These are phyloP conservation scores for Puffinus mauretanicus DNA, from an alignment of 2,113 vertebrate species.

Conservation along the genomic window DNA sequence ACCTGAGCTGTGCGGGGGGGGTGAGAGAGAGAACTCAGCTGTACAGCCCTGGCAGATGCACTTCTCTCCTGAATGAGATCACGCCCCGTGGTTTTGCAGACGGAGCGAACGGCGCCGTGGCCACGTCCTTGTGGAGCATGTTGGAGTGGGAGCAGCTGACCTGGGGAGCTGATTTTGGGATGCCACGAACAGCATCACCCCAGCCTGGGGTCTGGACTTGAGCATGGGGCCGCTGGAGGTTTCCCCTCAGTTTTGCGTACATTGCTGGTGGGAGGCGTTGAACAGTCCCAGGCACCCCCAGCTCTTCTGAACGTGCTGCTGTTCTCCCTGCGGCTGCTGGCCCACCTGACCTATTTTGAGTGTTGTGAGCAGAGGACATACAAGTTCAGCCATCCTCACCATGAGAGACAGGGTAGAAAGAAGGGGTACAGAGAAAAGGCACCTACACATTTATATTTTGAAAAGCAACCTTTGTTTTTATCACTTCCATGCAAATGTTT, in stretches of 20 bases:
- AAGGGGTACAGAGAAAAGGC: not conserved
- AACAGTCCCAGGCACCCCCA: not conserved
- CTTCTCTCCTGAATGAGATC: not conserved
- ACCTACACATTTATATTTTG: not conserved
- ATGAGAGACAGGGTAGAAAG: not conserved
- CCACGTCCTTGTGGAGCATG: accelerated
- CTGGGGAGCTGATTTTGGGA: not conserved
- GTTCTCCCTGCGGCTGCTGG: not conserved
- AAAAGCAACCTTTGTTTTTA: not conserved
- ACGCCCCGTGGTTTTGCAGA: not conserved
- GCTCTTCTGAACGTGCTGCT: not conserved
- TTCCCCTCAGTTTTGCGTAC: not conserved
- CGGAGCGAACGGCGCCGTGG: accelerated
- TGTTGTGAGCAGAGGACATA: not conserved
- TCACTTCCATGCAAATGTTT: not conserved
- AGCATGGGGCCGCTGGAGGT: not conserved
- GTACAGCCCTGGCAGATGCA: not conserved
- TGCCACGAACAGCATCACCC: not conserved
- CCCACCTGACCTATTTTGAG: not conserved
- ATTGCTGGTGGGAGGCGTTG: accelerated
- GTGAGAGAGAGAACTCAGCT: not conserved
- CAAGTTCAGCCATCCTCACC: not conserved
- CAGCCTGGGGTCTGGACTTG: not conserved
- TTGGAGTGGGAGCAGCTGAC: not conserved
- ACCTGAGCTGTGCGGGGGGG: not conserved